A percentile compares a stretch with the other conserved stretches of the same genome.
phyloP scores from a whole-genome alignment of 2,797 vertebrate species.

The Ctenochaetus hawaiiensis region DNA sequence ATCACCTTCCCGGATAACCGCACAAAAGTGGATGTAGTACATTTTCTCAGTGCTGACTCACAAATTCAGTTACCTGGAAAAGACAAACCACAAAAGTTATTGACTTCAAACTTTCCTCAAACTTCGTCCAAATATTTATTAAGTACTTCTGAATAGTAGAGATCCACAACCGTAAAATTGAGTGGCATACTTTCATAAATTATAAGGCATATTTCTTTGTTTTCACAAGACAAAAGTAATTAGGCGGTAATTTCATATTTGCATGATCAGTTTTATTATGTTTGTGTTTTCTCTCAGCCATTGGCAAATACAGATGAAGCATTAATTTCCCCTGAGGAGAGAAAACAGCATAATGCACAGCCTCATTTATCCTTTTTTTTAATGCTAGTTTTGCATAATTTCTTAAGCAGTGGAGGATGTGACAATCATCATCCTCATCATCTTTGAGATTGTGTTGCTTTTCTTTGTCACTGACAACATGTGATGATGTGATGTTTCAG shows the following conservation, averaged over 20 bases:
- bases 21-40: no score
- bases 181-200: not conserved
- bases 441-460: not conserved
- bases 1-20: no score
- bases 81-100: no score
- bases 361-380: not conserved
- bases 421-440: not conserved
- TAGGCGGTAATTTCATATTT: not conserved
- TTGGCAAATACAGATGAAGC: not conserved
- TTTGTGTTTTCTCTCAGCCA: not conserved
- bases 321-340: not conserved
- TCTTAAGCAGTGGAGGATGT: not conserved
- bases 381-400: not conserved
- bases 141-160: no score
- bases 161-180: not conserved
- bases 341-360: no score
- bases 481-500: not conserved
- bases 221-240: not conserved
- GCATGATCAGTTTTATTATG: not conserved
- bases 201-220: not conserved
- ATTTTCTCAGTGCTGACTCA: no score
- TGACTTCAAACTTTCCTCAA: no score
- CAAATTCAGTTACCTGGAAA: no score
- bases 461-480: constrained; percentile 15
- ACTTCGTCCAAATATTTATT: no score